phyloP scores from a whole-genome alignment of 64 coral and sea anemone species.

The Hydrozoanthus tunicans region DNA sequence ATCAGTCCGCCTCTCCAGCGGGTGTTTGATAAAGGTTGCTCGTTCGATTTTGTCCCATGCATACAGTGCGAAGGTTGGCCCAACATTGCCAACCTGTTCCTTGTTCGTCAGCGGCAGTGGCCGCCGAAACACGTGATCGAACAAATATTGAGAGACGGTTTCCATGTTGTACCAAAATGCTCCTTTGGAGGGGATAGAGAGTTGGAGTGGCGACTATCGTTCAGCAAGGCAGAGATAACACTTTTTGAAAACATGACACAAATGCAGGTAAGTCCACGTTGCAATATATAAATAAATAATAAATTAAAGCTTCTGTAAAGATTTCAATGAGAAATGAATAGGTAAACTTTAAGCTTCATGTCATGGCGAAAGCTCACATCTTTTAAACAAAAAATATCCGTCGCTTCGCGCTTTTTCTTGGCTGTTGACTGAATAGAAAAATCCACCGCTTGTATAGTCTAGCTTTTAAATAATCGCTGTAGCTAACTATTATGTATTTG shows the following conservation, averaged over 20 bases:
- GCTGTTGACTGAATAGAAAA: too few species aligned
- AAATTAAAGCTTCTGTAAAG: too few species aligned
- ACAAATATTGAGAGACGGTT: slow-evolving; percentile 25
- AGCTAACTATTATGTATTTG: too few species aligned
- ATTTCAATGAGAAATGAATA: too few species aligned
- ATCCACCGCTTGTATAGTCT: too few species aligned
- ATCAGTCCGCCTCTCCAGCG: neutral
- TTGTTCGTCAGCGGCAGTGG: slow-evolving; percentile 40
- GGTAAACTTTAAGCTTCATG: too few species aligned
- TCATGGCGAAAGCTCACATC: too few species aligned
- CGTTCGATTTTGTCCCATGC: slow-evolving; percentile 45
- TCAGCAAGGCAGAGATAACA: slow-evolving; percentile 41
- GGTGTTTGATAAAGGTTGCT: neutral
- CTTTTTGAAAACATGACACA: slow-evolving; percentile 21
- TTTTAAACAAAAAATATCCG: too few species aligned
- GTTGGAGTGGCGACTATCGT: slow-evolving; percentile 49
- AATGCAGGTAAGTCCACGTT: neutral
- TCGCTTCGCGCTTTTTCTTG: too few species aligned
- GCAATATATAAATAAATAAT: neutral
- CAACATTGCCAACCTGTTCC: slow-evolving; percentile 12
- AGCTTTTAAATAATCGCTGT: too few species aligned
- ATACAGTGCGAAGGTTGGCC: slow-evolving; percentile 62
- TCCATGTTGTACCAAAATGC: slow-evolving; percentile 51
- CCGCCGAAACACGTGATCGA: slow-evolving; percentile 26
- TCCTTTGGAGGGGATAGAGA: slow-evolving; percentile 40